Percentiles rank a stretch among this genome's conserved stretches.
Conservation (phyloP, 2,797 vertebrate species). For the Euphonia xanthogaster region DNA sequence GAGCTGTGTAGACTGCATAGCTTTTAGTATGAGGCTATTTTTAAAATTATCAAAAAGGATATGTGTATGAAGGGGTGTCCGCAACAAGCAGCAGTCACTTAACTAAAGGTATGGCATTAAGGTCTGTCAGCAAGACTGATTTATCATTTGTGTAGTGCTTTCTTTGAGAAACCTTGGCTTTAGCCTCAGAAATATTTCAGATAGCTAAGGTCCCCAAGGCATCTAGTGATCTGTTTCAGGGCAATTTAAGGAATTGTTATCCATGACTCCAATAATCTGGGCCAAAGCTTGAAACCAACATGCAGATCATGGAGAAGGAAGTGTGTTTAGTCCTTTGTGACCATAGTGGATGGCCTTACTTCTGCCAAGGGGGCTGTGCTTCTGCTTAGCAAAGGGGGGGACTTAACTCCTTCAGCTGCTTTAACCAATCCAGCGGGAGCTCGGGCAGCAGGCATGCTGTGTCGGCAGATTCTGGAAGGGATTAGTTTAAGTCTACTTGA, state of each 20-base stretch:
- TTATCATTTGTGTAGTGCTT: background rate
- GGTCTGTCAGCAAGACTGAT: background rate
- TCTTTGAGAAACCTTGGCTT: background rate
- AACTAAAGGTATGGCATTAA: background rate
- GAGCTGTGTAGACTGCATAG: background rate
- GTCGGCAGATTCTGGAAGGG: background rate
- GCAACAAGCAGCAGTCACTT: background rate
- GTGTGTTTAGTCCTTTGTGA: background rate
- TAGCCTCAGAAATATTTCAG: background rate
- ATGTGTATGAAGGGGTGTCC: background rate
- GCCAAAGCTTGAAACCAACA: background rate
- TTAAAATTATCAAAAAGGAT: background rate
- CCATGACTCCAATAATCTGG: background rate
- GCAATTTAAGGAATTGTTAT: background rate
- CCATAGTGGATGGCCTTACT: background rate
- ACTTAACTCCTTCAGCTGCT: background rate
- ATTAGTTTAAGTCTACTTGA: conserved; percentile 4
- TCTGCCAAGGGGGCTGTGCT: background rate
- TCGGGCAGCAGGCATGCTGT: fast-evolving
- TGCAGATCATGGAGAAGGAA: background rate
- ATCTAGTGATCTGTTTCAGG: background rate
- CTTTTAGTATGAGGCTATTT: background rate
- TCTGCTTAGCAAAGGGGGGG: background rate
- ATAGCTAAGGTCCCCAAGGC: background rate
- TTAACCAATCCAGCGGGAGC: background rate